Evolutionary conservation across 2,797 vertebrate species (phyloP), one percentile per base, ranked within the genome.

Genomic region (Hippopotamyrus pictus): DNA sequence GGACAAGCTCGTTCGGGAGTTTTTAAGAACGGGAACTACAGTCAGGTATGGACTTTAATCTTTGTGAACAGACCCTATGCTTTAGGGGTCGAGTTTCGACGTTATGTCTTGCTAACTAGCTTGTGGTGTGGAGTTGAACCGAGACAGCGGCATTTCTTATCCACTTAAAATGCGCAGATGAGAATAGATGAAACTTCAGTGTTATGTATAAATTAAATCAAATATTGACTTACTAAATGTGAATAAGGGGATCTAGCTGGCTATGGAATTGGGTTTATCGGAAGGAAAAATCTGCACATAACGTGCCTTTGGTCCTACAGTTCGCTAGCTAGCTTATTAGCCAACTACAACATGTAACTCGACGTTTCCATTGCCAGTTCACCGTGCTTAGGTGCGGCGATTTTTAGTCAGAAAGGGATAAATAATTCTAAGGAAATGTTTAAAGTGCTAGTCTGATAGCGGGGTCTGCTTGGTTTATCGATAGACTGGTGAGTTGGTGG

Each of bases 1-100:
- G 0, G 96, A 96, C 94, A 95, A 96, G 94, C 95, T 96, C 89
- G 91, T 96, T 73, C 94, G 94, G 79, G 95, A 97, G 92, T 96
- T 97, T 87, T 92, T 97, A 90, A 95, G 95, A 91, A 93, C 94
- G 5, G 96, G 96, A 91, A 91, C 93, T 7, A 88, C 93, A 3
- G 93, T 95, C 94, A 96, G 97, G 97, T 98, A 88, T 91, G 95
- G 87, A 54, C 11, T 5, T 88, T 54, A 86, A 19, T 90, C 48
- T 19, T 19, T 19, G 82, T 89, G 51, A 90, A 87, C 29, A 95
- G 92, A 92, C 25, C 5, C 87, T 6, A 62, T 44, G 2, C 3
- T 62, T 89, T 92, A 73, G 46, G 3, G 19, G 3, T 14, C 29
- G 25, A 29, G 57, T 51, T 11, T 22, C 33, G n/a, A 19, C 17